Evolutionary conservation across 2,888 invertebrate genomes (phyloP), one percentile per base, ranked within the genome.

Genomic region (Caenorhabditis sp.): DNA sequence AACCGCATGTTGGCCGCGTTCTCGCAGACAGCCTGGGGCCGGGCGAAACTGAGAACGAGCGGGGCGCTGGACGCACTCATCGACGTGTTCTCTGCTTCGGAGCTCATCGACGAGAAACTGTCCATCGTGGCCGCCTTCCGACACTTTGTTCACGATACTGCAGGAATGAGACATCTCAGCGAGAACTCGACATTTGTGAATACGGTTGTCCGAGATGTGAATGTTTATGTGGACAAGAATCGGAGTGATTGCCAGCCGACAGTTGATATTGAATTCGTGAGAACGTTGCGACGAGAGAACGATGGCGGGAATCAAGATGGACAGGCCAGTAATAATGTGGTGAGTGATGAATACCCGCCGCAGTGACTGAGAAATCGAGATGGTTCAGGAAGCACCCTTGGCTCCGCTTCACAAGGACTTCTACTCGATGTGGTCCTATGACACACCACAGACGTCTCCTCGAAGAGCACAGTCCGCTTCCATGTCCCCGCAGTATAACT

Each of bases 1-100:
- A 61, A 67, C 40, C 67, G 56, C n/a, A 82, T 82, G 81, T 28
- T 82, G 20, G 71, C 81, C n/a, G 67, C 81, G 18, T 77, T 82
- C 37, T 67, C 77, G 9, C 77, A 82, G 85, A 88, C 89, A 37
- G 88, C 90, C 0, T 90, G 88, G 87, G 88, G 89, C 13, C 81
- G 90, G 13, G 85, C 84, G 13, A 70, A 80, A 15, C 68, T 90
- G n/a, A 84, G 90, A 6, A 81, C 83, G n/a, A 74, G 80, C 22
- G 88, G 88, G 9, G 89, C 82, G 1, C 71, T 90, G 8, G 83
- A 84, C 35, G 62, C 88, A 0, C 81, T 90, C n/a, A 56, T 90
- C 15, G 84, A 88, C 1, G 61, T 69, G 2, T 74, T 84, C 20
- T 56, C 76, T 4, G 51, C 44, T 0, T 70, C 83, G 1, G 35